Percentiles rank a stretch among this genome's conserved stretches.
Conservation (phyloP, 2,113 vertebrate species). For the Vombatus ursinus region DNA sequence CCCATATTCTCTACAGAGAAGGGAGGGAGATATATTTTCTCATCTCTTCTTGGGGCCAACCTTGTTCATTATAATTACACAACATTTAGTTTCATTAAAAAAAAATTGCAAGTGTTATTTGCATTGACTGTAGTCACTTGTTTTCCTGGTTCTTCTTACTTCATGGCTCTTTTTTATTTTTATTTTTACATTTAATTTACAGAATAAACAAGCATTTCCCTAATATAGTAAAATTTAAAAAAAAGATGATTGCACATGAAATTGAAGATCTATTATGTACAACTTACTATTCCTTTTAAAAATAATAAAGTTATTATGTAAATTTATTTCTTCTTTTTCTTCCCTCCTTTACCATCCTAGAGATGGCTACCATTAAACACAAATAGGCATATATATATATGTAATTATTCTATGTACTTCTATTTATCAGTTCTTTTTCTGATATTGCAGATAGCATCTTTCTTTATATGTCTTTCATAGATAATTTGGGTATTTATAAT, state of each 20-base stretch:
- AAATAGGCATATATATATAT: not conserved
- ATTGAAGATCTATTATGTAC: not conserved
- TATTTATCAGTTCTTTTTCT: not conserved
- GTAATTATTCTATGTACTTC: not conserved
- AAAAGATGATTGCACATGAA: not conserved
- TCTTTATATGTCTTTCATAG: not conserved
- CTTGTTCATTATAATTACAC: not conserved
- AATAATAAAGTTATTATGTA: not conserved
- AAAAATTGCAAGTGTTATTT: not conserved
- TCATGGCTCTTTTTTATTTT: not conserved
- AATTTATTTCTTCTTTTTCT: not conserved
- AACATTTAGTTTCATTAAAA: not conserved
- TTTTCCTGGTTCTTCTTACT: not conserved
- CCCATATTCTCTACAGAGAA: not conserved
- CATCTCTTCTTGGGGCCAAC: not conserved
- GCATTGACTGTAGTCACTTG: not conserved
- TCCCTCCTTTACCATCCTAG: not conserved
- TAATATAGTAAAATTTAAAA: not conserved
- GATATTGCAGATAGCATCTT: not conserved
- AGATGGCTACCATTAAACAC: not conserved
- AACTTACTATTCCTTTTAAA: not conserved
- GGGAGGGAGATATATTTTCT: not conserved
- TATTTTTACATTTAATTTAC: not conserved
- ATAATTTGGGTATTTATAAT: not conserved
- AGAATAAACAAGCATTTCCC: not conserved